Base-by-base conservation (phyloP, 2,888 invertebrate genomes). In the Penaeus monodon region DNA sequence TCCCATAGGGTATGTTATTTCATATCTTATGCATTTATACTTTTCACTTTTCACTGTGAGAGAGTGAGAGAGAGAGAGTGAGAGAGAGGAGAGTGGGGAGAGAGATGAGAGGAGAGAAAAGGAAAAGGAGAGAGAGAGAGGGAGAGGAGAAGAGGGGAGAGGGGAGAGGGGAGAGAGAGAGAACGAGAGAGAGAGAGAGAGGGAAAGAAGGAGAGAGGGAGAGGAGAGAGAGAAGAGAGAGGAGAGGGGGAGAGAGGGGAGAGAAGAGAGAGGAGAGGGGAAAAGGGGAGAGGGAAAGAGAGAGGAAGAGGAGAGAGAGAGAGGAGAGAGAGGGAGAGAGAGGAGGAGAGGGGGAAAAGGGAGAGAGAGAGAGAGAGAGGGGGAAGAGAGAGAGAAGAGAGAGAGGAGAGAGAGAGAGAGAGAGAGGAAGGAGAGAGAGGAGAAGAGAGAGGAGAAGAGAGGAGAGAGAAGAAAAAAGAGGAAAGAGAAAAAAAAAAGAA, bases 161-260 rank as follows among this genome's bases (percentile, higher is more conserved):
- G 74, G 44, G 74, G 44, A 44, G 44, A 44, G 44, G 38, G 44
- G 49, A 49, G 76, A 76, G 76, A 76, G 76, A 38, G 76, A 76
- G 76, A 76, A 49, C 22, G 76, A 76, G 76, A 76, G 76, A 76
- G 76, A 76, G 49, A 24, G 38, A 38, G 38, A 38, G 76, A 38
- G 38, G n/a, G 44, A 38, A 49, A 38, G 44, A 38, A n/a, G n/a
- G 44, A 38, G 6, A 38, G 76, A 38, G 49, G n/a, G 76, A 76
- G 76, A 38, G 76, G 49, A 49, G 49, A 49, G 49, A 49, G 49
- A 49, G 49, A 24, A n/a, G 76, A 76, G 76, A 76, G n/a, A 49
- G 76, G 12, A 14, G n/a, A 49, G 49, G 57, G 27, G 76, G n/a
- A n/a, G 49, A 27, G n/a, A 14, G 49, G 49, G 49, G n/a, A 6